Evolutionary conservation across 1,140 invertebrate genomes (phyloP).

Genomic region (Aphis craccivora): DNA sequence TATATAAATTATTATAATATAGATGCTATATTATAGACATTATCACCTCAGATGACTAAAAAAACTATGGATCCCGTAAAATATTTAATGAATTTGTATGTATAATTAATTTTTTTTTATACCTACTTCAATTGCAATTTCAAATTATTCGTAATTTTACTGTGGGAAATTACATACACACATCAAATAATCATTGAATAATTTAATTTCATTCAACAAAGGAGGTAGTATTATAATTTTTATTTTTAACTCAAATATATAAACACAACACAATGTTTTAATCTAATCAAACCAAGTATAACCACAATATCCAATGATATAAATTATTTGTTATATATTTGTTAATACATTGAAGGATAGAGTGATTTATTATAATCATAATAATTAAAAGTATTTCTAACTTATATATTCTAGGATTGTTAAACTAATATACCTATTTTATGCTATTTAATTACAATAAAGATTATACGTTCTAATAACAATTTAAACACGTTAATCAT

Average conservation of each 20-base stretch:
- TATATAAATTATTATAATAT: not conserved
- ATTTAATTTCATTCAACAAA: not conserved
- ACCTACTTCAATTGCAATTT: not conserved
- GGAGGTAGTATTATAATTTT: no score
- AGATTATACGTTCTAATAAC: no score
- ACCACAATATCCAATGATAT: not conserved
- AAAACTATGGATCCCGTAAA: not conserved
- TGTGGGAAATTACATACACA: no score
- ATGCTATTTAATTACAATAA: no score
- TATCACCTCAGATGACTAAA: not conserved
- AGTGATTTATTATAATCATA: not conserved
- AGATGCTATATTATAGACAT: not conserved
- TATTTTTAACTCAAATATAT: no score
- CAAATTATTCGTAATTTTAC: not conserved
- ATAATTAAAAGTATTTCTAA: not conserved
- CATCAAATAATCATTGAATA: not conserved
- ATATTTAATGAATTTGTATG: not conserved
- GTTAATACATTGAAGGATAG: not conserved
- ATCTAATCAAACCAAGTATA: not conserved
- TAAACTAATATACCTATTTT: no score
- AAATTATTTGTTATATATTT: not conserved
- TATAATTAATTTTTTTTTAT: not conserved
- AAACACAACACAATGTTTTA: not conserved
- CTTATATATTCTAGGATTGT: no score
- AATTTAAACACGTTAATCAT: no score